Evolutionary conservation across 2,113 vertebrate genomes (phyloP), one percentile per base, ranked within the genome.

Genomic region (Jaculus jaculus): DNA sequence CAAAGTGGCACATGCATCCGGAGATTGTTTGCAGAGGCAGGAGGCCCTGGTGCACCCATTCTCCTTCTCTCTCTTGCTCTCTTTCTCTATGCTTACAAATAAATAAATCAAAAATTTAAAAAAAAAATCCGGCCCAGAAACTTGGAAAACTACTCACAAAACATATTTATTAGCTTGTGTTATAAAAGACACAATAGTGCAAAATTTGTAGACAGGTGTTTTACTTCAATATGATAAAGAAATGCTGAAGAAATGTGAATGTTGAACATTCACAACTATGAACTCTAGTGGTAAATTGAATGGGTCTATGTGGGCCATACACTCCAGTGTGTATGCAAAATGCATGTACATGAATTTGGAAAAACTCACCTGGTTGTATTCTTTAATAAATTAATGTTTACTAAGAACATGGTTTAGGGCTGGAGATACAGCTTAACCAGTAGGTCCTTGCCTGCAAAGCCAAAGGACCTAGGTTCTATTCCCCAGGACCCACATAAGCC

Each of bases 121-220:
- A 47, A 47, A 47, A 47, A 97, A 97, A 95, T 47, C 42, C 5
- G 42, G 5, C 42, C 42, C 42, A 8, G 42, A 47, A 47, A 47
- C 78, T 96, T 97, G 92, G 93, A 97, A 96, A 97, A 97, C 89
- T 97, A 97, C 94, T 98, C 97, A 97, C 95, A 97, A 96, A 95
- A 89, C 97, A 91, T 98, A 97, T 98, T 98, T 98, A 98, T 54
- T 98, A 98, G 97, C 94, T 81, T 93, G 96, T 95, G 84, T 95
- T 94, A 94, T 93, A 89, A 96, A 96, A 98, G 96, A 96, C 97
- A 96, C 93, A 97, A 95, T 93, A 96, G 91, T 84, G 91, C 7
- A 92, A 96, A 96, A 93, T 95, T 94, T 96, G 89, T 93, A 94
- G 91, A 93, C 94, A 98, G 96, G 91, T 2, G 2, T 87, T 97